A percentile compares a stretch with the other conserved stretches of the same genome.
Evolutionary conservation across 2,888 invertebrate genomes (phyloP).

Genomic region (Aporophyla nigra): DNA sequence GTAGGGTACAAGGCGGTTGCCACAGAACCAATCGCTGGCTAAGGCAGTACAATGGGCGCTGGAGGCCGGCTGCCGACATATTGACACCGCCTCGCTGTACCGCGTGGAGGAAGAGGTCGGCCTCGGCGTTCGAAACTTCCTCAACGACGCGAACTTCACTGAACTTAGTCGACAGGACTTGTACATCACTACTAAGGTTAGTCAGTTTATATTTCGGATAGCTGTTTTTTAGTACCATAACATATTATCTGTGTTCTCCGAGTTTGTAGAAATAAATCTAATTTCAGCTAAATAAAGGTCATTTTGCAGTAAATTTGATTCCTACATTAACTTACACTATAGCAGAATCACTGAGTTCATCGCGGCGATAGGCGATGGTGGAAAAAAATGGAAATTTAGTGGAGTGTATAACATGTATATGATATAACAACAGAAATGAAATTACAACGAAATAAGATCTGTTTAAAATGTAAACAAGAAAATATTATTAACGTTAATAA

Average conservation of each 20-base stretch:
- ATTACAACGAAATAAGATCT: no score
- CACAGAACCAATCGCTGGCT: slow-evolving; percentile 89
- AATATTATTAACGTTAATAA: no score
- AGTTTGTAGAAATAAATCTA: not conserved
- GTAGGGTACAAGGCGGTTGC: slow-evolving; percentile 83
- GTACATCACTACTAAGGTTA: slow-evolving; percentile 95
- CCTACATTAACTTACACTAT: not conserved
- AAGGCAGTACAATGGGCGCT: slow-evolving; percentile 93
- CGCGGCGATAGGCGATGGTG: no score
- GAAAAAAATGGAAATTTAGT: no score
- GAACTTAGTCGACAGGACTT: slow-evolving; percentile 92
- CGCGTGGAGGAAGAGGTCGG: slow-evolving; percentile 94
- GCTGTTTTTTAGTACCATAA: not conserved
- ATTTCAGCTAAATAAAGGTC: not conserved
- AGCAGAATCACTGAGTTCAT: not conserved
- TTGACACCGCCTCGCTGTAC: slow-evolving; percentile 95
- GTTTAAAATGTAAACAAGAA: no score
- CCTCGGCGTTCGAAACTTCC: slow-evolving; percentile 92
- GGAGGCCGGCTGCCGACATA: slow-evolving; percentile 94
- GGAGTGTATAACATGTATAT: no score
- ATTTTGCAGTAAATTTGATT: not conserved
- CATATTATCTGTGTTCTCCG: not conserved
- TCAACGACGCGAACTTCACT: slow-evolving; percentile 86
- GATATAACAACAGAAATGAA: no score
- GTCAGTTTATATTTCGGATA: slow-evolving; percentile 23